These are phyloP conservation scores for Acrossocheilus fasciatus DNA, from an alignment of 2,797 vertebrate genomes.

Conservation along the genomic window DNA sequence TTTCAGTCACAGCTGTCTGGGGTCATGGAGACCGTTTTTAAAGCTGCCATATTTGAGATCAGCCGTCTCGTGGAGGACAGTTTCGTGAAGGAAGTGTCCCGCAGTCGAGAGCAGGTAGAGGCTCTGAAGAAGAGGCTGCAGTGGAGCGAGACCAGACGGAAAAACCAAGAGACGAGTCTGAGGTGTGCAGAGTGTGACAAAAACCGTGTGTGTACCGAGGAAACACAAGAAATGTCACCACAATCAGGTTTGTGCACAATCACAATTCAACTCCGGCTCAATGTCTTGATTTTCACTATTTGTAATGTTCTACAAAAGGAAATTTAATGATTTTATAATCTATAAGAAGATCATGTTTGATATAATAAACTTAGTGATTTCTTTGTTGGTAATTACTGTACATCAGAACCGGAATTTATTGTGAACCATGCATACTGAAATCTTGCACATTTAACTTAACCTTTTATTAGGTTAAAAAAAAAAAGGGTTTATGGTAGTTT, in stretches of 20 bases:
- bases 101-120: slow-evolving; percentile 78
- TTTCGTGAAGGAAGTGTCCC: slow-evolving; percentile 78
- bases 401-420: background rate
- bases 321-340: background rate
- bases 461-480: background rate
- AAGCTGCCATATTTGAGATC: slow-evolving; percentile 84
- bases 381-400: too few relatives aligned
- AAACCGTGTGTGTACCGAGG: slow-evolving; percentile 44
- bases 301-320: background rate
- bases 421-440: background rate
- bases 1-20: slow-evolving; percentile 83
- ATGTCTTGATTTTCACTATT: background rate
- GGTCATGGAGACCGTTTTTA: slow-evolving; percentile 84
- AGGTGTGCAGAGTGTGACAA: slow-evolving; percentile 73
- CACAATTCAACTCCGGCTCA: background rate
- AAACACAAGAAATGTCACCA: slow-evolving; percentile 25
- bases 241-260: slow-evolving; percentile 62
- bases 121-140: slow-evolving; percentile 76
- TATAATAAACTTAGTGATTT: too few relatives aligned
- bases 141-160: slow-evolving; percentile 73
- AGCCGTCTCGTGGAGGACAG: slow-evolving; percentile 82
- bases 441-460: background rate
- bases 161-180: slow-evolving; percentile 58
- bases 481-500: background rate
- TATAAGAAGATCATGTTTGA: background rate